Evolutionary conservation across 1,140 invertebrate genomes (phyloP).

Genomic region (Nymphalis io): DNA sequence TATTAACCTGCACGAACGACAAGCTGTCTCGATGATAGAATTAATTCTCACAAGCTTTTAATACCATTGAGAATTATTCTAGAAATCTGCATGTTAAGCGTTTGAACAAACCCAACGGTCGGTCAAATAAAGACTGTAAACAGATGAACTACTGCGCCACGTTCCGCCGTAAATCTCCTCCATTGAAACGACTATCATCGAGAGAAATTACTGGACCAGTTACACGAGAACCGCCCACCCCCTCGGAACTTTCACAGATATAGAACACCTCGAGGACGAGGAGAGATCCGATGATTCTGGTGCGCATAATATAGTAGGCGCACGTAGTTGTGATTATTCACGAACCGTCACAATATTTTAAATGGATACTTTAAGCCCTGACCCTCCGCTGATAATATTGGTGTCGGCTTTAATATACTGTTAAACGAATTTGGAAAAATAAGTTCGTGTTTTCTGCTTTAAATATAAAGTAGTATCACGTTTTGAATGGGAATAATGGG

Average conservation of each 20-base stretch:
- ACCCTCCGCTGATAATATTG: constrained; percentile 62
- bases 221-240: constrained; percentile 44
- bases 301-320: constrained; percentile 53
- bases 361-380: constrained; percentile 63
- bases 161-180: constrained; percentile 60
- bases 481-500: too few species aligned
- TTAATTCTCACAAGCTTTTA: constrained; percentile 49
- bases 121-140: constrained; percentile 60
- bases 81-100: constrained; percentile 55
- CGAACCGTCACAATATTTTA: constrained; percentile 72
- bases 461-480: constrained; percentile 10
- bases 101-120: constrained; percentile 52
- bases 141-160: constrained; percentile 59
- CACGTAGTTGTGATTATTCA: constrained; percentile 69
- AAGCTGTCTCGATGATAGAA: constrained; percentile 33
- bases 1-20: constrained; percentile 30
- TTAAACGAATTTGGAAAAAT: constrained; percentile 63
- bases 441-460: constrained; percentile 37
- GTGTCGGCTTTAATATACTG: constrained; percentile 65
- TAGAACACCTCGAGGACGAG: constrained; percentile 19
- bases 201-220: constrained; percentile 63
- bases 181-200: constrained; percentile 74
- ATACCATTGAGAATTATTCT: constrained; percentile 53
- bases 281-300: constrained; percentile 46
- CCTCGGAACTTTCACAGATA: constrained; percentile 28